These are phyloP conservation scores for Cryptus armator DNA, from an alignment of 2,888 invertebrate genomes.

Conservation along the genomic window DNA sequence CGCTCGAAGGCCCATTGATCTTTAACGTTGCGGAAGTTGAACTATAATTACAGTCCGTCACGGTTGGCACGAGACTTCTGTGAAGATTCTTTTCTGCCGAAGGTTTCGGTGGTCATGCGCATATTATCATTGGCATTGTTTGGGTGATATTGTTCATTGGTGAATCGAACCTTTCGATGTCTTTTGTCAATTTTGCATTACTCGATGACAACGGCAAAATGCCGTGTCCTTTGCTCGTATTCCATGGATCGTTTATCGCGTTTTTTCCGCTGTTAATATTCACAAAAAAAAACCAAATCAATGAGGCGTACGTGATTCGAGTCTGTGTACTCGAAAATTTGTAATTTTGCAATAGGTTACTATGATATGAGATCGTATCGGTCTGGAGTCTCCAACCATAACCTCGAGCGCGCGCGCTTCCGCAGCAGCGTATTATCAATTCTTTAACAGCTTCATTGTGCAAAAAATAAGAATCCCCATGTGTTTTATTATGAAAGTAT, in stretches of 20 bases:
- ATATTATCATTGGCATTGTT: slow-evolving; percentile 91
- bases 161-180: slow-evolving; percentile 74
- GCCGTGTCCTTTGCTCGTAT: slow-evolving; percentile 83
- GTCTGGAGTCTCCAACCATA: no score
- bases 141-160: slow-evolving; percentile 66
- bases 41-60: slow-evolving; percentile 66
- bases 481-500: no score
- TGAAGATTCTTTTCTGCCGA: slow-evolving; percentile 85
- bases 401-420: no score
- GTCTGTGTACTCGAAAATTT: no score
- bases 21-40: slow-evolving; percentile 76
- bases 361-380: no score
- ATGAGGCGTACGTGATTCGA: no score
- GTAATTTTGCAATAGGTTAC: no score
- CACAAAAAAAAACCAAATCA: slow-evolving; percentile 88
- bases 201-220: slow-evolving; percentile 85
- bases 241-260: slow-evolving; percentile 87
- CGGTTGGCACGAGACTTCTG: slow-evolving; percentile 77
- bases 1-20: slow-evolving; percentile 37
- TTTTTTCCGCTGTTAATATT: slow-evolving; percentile 86
- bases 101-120: slow-evolving; percentile 88
- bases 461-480: no score
- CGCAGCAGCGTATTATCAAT: no score
- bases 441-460: no score
- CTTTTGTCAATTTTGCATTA: slow-evolving; percentile 71